Conservation (phyloP, 92 coral and sea anemone genomes). For the Porites divaricata region DNA sequence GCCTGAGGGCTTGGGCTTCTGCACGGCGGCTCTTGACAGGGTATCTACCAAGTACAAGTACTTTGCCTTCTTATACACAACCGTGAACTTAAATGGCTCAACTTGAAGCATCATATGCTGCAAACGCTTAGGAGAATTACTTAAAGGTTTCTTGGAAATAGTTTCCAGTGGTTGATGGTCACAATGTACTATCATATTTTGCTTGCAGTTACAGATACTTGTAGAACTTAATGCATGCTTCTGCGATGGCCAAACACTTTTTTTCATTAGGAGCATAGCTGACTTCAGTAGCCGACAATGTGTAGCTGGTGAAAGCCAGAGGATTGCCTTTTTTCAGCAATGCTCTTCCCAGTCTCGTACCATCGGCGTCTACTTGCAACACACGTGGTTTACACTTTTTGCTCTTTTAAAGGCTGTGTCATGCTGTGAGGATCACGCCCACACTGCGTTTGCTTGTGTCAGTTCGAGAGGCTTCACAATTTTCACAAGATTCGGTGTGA, state of each 20-base stretch:
- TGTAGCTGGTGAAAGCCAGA: constrained; percentile 41
- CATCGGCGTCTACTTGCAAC: constrained; percentile 46
- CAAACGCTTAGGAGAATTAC: not conserved
- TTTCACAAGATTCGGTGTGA: constrained; percentile 27
- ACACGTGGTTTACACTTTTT: constrained; percentile 36
- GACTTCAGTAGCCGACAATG: constrained; percentile 42
- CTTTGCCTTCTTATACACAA: constrained; percentile 36
- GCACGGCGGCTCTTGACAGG: constrained; percentile 46
- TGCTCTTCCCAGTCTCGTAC: not conserved
- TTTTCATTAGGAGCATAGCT: constrained; percentile 55
- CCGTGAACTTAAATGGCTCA: constrained; percentile 34
- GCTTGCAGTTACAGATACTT: constrained; percentile 34
- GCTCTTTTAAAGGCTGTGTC: constrained; percentile 43
- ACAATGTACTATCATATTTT: constrained; percentile 37
- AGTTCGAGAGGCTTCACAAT: constrained; percentile 16
- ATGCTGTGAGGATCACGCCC: constrained; percentile 51
- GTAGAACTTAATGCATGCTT: constrained; percentile 52
- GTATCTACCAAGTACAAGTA: constrained; percentile 49
- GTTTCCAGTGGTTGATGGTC: constrained; percentile 46
- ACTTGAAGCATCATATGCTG: no score
- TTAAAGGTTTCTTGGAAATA: constrained; percentile 21
- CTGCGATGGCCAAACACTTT: no score
- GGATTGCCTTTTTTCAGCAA: constrained; percentile 40
- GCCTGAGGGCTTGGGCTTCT: not conserved
- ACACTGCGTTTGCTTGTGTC: constrained; percentile 34